Evolutionary conservation across 2,113 vertebrate genomes (phyloP), one percentile per base, ranked within the genome.

Genomic region (Phrynosoma blainvillii): DNA sequence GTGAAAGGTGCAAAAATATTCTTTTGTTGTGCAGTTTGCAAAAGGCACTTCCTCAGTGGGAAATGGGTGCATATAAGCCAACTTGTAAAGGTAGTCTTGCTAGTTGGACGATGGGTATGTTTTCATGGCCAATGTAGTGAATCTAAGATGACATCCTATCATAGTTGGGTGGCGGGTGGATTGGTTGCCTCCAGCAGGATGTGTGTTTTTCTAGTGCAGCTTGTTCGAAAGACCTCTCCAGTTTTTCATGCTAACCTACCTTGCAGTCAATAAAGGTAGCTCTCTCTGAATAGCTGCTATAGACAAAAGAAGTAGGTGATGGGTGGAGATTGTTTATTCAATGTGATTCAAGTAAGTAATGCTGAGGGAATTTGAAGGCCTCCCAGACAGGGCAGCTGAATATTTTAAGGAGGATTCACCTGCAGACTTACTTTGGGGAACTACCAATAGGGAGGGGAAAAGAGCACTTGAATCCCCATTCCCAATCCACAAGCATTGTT

Each of bases 311-410:
- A 92, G 84, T 92, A 94, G 94, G 97, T 94, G 94, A 96, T 91
- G 97, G 97, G 97, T 97, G 97, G 97, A 95, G 97, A 95, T 93
- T 97, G 96, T 97, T 98, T 97, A 96, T 96, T 97, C 96, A 96
- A 95, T 93, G 93, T 96, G 96, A 97, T 96, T 97, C 97, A 96
- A 94, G 96, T 94, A 89, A 94, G 96, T 95, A 93, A 94, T 93
- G 95, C 95, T 90, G 54, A 91, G 94, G 94, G 95, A 96, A 94
- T 95, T 94, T 92, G 94, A 97, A 96, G 96, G 82, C 93, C 90
- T 96, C 92, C 68, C 84, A 89, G 93, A 87, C 90, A 92, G 84
- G 79, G 93, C 79, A 92, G 93, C 93, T 93, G 91, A 84, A 93
- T 95, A 94, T 94, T 95, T 83, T 89, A 91, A 90, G 84, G 77